phyloP scores from a whole-genome alignment of 2,113 vertebrate species.

The Barnardius zonarius region DNA sequence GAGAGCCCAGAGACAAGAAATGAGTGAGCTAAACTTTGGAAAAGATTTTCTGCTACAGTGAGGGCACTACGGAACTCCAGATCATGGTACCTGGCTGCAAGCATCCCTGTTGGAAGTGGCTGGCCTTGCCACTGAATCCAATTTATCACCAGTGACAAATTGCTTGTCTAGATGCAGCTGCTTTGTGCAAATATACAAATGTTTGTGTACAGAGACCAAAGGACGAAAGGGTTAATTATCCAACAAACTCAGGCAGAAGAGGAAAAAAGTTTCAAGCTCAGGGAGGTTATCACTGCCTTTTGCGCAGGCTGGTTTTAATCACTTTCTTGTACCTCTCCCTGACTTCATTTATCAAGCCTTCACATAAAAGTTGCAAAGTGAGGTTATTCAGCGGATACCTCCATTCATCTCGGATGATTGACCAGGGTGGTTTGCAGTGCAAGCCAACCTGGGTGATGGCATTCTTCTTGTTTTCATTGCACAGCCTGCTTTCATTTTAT shows the following conservation, averaged over 20 bases:
- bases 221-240: conserved; percentile 67
- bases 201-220: conserved; percentile 25
- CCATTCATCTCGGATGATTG: conserved; percentile 72
- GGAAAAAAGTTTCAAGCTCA: conserved; percentile 50
- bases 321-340: conserved; percentile 75
- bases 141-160: conserved; percentile 36
- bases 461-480: conserved; percentile 57
- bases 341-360: conserved; percentile 79
- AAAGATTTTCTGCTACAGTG: neutral
- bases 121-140: neutral
- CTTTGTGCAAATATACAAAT: neutral
- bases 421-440: conserved; percentile 57
- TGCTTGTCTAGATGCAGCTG: neutral
- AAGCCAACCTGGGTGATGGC: conserved; percentile 62
- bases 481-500: conserved; percentile 67
- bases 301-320: conserved; percentile 78
- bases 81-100: neutral
- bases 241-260: conserved; percentile 45
- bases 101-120: fast-evolving
- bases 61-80: neutral
- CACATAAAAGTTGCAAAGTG: conserved; percentile 77
- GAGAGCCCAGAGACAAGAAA: neutral
- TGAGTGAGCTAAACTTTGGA: neutral
- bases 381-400: conserved; percentile 74
- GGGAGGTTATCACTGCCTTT: conserved; percentile 68